These are phyloP conservation scores for Aphelinus certus DNA, from an alignment of 1,140 invertebrate species.

Conservation along the genomic window DNA sequence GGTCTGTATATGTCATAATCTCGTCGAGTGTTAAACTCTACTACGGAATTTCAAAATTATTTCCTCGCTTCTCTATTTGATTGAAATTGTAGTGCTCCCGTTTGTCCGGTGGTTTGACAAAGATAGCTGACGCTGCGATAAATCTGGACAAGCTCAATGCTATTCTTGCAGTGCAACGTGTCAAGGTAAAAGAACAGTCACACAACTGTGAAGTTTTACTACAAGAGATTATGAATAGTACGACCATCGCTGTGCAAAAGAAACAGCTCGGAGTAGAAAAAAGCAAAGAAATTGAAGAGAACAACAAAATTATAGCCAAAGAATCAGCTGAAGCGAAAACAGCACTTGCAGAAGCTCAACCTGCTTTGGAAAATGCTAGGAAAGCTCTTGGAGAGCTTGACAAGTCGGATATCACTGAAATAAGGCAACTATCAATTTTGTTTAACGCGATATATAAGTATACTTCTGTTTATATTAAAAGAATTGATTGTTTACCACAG, in stretches of 20 bases:
- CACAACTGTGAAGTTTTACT: conserved; percentile 78
- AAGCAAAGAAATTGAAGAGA: conserved; percentile 80
- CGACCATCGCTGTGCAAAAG: conserved; percentile 76
- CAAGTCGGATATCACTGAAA: conserved; percentile 91
- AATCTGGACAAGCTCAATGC: conserved; percentile 78
- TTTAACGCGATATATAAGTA: background rate
- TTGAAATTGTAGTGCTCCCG: conserved; percentile 12
- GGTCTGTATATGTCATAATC: conserved; percentile 33
- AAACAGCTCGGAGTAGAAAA: conserved; percentile 81
- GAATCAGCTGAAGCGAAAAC: conserved; percentile 86
- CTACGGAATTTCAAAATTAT: background rate
- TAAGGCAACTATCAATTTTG: conserved; percentile 64
- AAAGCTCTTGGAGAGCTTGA: conserved; percentile 82
- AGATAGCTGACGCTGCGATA: conserved; percentile 82
- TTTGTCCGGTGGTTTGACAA: conserved; percentile 71
- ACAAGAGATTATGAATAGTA: conserved; percentile 71
- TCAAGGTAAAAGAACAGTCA: conserved; percentile 80
- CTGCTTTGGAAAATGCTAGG: conserved; percentile 82
- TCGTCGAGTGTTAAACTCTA: background rate
- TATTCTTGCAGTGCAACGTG: conserved; percentile 79
- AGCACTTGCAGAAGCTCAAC: conserved; percentile 80
- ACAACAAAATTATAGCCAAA: conserved; percentile 77
- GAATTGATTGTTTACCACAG: conserved; percentile 52
- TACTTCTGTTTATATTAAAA: background rate
- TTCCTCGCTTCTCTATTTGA: background rate